Base-by-base conservation (phyloP, 2,797 vertebrate species). In the Gymnopithys bicolor region DNA sequence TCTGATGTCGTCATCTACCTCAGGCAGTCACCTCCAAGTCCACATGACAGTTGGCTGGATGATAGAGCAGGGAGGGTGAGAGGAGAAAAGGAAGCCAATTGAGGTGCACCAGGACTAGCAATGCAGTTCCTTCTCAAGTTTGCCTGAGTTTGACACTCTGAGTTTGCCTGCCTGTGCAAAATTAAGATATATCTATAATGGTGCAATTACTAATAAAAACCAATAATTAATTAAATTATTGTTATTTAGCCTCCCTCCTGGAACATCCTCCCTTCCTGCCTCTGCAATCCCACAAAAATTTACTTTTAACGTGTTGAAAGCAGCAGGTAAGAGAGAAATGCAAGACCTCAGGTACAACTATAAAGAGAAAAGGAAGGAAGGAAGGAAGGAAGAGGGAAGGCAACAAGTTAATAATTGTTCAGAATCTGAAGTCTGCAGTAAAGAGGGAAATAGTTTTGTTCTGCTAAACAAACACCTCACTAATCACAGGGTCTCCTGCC, bases 401-500 rank as follows among this genome's bases (percentile, higher is more conserved):
- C 64, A 83, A 75, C 58, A 81, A 89, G 84, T 90, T 97, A 95
- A 96, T 94, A 91, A 96, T 94, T 96, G 93, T 87, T 95, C 84
- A 89, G 76, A 92, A 87, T 83, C 76, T 85, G 84, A 92, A 95
- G 73, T 63, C 92, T 93, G 84, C 78, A 84, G 58, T 90, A 92
- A 92, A 85, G 87, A 90, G 60, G 86, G 90, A 94, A 95, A 97
- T 89, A 92, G 77, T 93, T 93, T 90, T 67, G 66, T 83, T 70
- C 84, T 84, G 71, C 82, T 94, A 95, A 96, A 95, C 81, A 96
- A 95, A 95, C 81, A 87, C 51, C 76, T 94, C 82, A 85, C 51
- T 91, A 91, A 94, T 73, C 68, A 92, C 60, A 94, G 63, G 60
- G 79, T 87, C 84, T 89, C 90, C 76, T 74, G 71, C 81, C 62